These are phyloP conservation scores for Phocides pigmalion DNA, from an alignment of 1,140 invertebrate genomes.

Conservation along the genomic window DNA sequence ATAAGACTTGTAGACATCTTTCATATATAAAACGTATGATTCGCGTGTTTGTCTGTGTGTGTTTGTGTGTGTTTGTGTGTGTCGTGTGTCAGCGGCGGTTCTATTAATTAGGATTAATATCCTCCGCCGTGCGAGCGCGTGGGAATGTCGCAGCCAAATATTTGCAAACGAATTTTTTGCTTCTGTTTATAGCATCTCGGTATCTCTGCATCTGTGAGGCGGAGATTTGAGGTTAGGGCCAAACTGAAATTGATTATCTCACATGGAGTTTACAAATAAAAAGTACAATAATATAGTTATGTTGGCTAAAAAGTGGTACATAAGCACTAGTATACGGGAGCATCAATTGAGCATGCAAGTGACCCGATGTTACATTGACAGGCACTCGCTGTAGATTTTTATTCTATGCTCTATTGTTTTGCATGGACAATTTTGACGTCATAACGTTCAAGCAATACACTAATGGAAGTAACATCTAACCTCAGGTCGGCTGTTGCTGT, in stretches of 20 bases:
- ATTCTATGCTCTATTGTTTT: too few species aligned
- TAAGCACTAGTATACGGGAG: too few species aligned
- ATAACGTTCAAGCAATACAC: too few species aligned
- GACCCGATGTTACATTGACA: too few species aligned
- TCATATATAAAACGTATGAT: neutral
- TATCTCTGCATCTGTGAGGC: neutral
- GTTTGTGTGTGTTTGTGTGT: too few species aligned
- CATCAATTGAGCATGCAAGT: too few species aligned
- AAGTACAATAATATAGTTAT: neutral
- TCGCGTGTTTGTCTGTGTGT: neutral
- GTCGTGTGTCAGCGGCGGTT: constrained; percentile 18
- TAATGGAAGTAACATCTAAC: too few species aligned
- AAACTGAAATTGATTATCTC: neutral
- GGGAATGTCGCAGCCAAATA: constrained; percentile 24
- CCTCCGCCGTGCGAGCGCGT: constrained; percentile 8
- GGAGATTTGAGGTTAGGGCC: neutral
- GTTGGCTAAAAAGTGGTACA: too few species aligned
- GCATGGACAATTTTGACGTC: too few species aligned
- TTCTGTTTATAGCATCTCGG: constrained; percentile 1
- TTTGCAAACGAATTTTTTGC: constrained; percentile 13
- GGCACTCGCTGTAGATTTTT: too few species aligned
- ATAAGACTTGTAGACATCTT: neutral
- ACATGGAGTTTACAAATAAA: neutral
- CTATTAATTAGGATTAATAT: constrained; percentile 30
- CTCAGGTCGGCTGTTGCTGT: too few species aligned